A percentile compares a stretch with the other conserved stretches of the same genome.
Evolutionary conservation across 1,140 invertebrate species (phyloP).

Genomic region (Macrocentrus cingulum): DNA sequence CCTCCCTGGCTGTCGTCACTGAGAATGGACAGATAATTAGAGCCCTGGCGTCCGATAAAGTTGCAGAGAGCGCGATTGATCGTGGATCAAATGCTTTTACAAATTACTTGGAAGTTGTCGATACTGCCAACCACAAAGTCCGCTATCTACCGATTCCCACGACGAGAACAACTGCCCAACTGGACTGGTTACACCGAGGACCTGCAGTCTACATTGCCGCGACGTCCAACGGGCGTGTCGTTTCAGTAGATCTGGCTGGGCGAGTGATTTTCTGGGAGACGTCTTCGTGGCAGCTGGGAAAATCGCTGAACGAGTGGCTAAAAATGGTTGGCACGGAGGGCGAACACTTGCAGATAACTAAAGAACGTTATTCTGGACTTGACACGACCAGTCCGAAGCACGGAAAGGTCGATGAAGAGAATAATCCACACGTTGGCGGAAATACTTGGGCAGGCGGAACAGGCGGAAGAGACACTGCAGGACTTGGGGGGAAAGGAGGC

Average conservation of each 20-base stretch:
- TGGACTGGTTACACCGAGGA: conserved; percentile 55
- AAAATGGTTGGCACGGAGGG: conserved; percentile 53
- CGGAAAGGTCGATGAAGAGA: conserved; percentile 87
- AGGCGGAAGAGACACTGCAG: conserved; percentile 88
- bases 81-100: conserved; percentile 31
- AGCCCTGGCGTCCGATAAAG: conserved; percentile 40
- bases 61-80: conserved; percentile 38
- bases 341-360: conserved; percentile 71
- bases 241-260: conserved; percentile 65
- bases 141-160: conserved; percentile 65
- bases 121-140: conserved; percentile 58
- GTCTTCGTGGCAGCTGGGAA: conserved; percentile 54
- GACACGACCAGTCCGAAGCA: conserved; percentile 83
- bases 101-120: conserved; percentile 64
- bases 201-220: conserved; percentile 39
- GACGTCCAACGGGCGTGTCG: conserved; percentile 52
- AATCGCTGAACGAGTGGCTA: conserved; percentile 51
- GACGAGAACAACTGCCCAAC: conserved; percentile 37
- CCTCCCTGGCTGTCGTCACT: conserved; percentile 44
- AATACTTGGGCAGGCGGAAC: conserved; percentile 96
- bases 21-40: conserved; percentile 52
- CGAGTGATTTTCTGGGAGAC: conserved; percentile 67
- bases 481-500: conserved; percentile 88
- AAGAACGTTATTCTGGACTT: conserved; percentile 70
- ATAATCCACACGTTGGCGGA: conserved; percentile 91